phyloP scores from a whole-genome alignment of 2,888 invertebrate species.

The Chydorus sphaericus region DNA sequence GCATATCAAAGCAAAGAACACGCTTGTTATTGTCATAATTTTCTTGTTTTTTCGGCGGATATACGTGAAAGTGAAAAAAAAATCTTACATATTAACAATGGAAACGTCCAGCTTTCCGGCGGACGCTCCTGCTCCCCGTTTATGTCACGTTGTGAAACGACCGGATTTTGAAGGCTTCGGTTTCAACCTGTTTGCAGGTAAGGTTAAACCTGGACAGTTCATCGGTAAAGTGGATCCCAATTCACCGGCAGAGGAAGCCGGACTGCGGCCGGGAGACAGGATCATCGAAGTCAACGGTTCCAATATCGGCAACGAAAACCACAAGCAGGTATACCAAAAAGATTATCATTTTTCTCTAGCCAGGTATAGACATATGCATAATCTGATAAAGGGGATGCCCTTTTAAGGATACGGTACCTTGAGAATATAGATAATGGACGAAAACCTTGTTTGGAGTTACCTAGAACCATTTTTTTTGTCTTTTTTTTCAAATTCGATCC shows the following conservation, averaged over 20 bases:
- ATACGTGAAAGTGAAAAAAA: background rate
- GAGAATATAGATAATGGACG: no score
- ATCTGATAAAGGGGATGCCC: no score
- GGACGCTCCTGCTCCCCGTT: conserved; percentile 36
- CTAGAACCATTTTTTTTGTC: background rate
- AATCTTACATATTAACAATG: conserved; percentile 18
- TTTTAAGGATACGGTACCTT: no score
- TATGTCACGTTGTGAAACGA: conserved; percentile 84
- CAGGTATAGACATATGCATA: no score
- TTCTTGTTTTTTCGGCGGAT: no score
- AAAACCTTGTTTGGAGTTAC: no score
- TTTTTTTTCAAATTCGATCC: background rate
- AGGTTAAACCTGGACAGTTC: conserved; percentile 83
- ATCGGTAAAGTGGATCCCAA: conserved; percentile 93
- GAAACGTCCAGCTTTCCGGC: conserved; percentile 24
- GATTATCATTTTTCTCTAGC: no score
- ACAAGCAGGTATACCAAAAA: conserved; percentile 54
- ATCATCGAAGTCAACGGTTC: conserved; percentile 86
- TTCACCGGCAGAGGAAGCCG: conserved; percentile 70
- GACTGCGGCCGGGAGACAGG: conserved; percentile 72
- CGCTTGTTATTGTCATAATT: no score
- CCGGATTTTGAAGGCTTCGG: conserved; percentile 92
- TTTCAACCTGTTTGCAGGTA: conserved; percentile 95
- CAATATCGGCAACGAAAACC: conserved; percentile 79
- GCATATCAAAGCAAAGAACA: no score